Evolutionary conservation across 1,140 invertebrate genomes (phyloP).

Genomic region (Halyomorpha halys): DNA sequence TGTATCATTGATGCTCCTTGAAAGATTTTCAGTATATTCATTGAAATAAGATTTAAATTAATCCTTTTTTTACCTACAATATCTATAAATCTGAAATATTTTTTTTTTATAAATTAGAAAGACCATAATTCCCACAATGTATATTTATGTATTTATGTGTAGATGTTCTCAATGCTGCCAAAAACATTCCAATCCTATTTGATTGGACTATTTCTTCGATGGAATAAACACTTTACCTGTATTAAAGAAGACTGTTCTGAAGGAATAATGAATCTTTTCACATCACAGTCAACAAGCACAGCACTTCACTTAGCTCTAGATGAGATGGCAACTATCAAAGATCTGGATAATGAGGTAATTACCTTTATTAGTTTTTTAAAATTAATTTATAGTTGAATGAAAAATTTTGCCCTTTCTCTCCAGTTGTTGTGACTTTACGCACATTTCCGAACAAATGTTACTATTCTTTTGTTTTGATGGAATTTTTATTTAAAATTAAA

Average conservation of each 20-base stretch:
- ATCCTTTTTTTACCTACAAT: too few relatives aligned
- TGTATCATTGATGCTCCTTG: too few relatives aligned
- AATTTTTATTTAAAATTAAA: not conserved
- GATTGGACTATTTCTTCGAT: too few relatives aligned
- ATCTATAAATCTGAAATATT: too few relatives aligned
- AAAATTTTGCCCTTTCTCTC: not conserved
- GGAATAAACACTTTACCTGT: not conserved
- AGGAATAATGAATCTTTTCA: slow-evolving; percentile 41
- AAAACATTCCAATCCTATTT: too few relatives aligned
- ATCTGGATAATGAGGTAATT: slow-evolving; percentile 44
- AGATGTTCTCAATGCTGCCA: too few relatives aligned
- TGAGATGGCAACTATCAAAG: slow-evolving; percentile 49
- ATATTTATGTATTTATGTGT: too few relatives aligned
- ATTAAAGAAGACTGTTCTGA: slow-evolving; percentile 10
- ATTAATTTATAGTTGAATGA: not conserved
- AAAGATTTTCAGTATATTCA: too few relatives aligned
- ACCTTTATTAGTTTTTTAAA: not conserved
- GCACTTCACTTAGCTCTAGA: slow-evolving; percentile 50
- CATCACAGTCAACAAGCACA: slow-evolving; percentile 41
- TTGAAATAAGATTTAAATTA: too few relatives aligned
- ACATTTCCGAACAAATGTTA: not conserved
- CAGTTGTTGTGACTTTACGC: not conserved
- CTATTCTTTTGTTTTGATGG: not conserved
- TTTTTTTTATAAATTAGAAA: too few relatives aligned
- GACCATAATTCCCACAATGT: too few relatives aligned